Evolutionary conservation across 2,113 vertebrate species (phyloP).

Genomic region (Cyphomyrus plagiostoma): DNA sequence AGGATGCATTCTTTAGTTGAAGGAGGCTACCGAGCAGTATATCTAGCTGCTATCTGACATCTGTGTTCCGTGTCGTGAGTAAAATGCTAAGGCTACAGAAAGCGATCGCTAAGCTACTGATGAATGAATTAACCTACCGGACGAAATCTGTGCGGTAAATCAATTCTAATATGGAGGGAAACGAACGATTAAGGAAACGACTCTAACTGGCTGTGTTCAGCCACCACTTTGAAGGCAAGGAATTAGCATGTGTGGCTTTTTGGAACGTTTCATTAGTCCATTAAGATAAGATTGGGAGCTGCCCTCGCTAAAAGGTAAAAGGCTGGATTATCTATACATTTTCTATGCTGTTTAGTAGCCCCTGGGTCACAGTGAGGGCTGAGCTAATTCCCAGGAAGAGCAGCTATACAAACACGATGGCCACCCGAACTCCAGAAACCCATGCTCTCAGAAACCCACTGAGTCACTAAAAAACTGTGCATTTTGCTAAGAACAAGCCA

Average conservation of each 20-base stretch:
- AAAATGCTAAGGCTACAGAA: background rate
- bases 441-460: background rate
- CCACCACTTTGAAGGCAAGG: background rate
- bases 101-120: background rate
- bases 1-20: background rate
- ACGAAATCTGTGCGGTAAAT: background rate
- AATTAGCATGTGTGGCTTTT: background rate
- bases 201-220: background rate
- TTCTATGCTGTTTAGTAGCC: background rate
- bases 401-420: background rate
- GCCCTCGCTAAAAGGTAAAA: background rate
- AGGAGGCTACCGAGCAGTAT: background rate
- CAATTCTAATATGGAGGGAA: constrained; percentile 6
- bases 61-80: background rate
- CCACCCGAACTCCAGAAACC: background rate
- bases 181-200: background rate
- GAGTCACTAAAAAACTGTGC: background rate
- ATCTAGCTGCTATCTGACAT: background rate
- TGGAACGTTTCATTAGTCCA: background rate
- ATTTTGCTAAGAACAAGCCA: background rate
- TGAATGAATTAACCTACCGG: constrained; percentile 6
- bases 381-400: background rate
- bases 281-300: background rate
- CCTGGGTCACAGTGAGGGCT: background rate
- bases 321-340: background rate